Base-by-base conservation (phyloP, 2,888 invertebrate species). In the Anodontia alba region DNA sequence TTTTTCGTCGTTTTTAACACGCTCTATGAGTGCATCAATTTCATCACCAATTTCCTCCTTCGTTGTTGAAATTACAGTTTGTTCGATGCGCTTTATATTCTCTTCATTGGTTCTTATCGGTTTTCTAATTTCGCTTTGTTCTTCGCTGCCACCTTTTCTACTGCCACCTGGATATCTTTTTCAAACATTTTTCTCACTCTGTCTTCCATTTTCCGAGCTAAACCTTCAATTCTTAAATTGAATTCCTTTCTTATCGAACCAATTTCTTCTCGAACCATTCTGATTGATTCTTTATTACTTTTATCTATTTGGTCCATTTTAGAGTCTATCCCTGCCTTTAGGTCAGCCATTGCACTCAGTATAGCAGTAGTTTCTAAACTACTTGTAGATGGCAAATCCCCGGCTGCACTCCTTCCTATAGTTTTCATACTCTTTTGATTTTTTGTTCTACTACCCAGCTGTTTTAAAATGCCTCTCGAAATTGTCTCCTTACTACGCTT, bases 261-360 rank as follows among this genome's bases (percentile, higher is more conserved):
- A 12, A 51, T 51, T 51, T 51, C 51, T 17, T 51, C 51, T 51
- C 51, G 51, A 51, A 51, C 23, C 23, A n/a, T 12, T 7, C n/a
- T n/a, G 23, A 51, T n/a, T 51, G 15, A n/a, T 51, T n/a, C 15
- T 12, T 51, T 51, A 51, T 51, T 51, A n/a, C 23, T n/a, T 51
- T 51, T 51, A 51, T 51, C 51, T n/a, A 51, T 51, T 51, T 51
- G 15, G n/a, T 51, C 51, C 15, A 51, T 51, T n/a, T 51, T 51
- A n/a, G 15, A n/a, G 7, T 51, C 51, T n/a, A 51, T 12, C 51
- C 51, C 51, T 17, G 15, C 23, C 23, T 51, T 51, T n/a, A 51
- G 15, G 23, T 51, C 23, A n/a, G 15, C 51, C 15, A 51, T 51
- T 51, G 51, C 51, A 5, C 23, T 12, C 23, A 51, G n/a, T n/a